Conservation (phyloP, 2,888 invertebrate species). For the Cheiracanthium punctorium region DNA sequence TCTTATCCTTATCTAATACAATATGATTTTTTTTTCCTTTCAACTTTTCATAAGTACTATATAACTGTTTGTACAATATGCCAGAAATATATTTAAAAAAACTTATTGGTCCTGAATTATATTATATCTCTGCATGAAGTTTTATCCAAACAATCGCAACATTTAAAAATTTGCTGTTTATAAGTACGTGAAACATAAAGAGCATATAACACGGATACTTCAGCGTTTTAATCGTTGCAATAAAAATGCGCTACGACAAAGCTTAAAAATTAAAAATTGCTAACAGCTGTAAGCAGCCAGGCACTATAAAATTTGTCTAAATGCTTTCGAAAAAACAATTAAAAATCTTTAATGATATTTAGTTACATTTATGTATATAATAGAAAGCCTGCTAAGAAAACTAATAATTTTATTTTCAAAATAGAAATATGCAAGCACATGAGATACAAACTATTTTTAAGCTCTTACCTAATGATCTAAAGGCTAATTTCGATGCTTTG, state of each 20-base stretch:
- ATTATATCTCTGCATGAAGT: no score
- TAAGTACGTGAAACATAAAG: no score
- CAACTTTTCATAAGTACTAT: no score
- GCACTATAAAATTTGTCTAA: constrained; percentile 18
- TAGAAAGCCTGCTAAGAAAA: neutral
- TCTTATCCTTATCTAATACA: no score
- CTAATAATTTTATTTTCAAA: neutral
- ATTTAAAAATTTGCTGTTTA: no score
- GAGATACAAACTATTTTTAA: constrained; percentile 31
- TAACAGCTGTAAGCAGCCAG: neutral
- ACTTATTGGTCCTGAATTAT: no score
- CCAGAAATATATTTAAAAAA: no score
- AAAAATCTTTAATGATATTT: neutral
- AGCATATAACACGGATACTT: no score
- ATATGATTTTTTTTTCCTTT: no score
- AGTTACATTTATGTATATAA: neutral
- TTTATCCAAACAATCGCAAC: no score
- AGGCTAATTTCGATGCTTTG: constrained; percentile 32
- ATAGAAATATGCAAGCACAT: constrained; percentile 27
- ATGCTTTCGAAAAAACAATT: neutral
- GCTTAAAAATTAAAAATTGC: constrained; percentile 2
- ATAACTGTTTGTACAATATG: no score
- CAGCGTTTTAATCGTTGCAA: no score
- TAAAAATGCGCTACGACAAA: neutral
- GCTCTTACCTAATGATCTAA: constrained; percentile 44